Conservation (phyloP, 1,140 invertebrate species). For the Homarus americanus region DNA sequence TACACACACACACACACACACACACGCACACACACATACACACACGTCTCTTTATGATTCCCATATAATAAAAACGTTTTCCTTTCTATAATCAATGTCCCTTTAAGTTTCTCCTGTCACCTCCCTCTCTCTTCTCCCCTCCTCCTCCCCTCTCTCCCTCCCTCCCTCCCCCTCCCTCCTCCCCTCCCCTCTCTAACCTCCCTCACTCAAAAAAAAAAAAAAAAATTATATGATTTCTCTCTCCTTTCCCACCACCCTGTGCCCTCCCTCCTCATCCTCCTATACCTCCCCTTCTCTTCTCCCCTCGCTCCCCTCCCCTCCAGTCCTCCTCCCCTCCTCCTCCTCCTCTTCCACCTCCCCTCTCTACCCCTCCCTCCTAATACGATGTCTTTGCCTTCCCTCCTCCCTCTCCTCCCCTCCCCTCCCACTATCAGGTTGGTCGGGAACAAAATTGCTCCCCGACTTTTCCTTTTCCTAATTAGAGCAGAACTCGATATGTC, state of each 20-base stretch:
- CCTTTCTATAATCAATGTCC: not conserved
- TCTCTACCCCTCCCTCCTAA: not conserved
- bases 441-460: constrained; percentile 3
- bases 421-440: not conserved
- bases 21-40: no score
- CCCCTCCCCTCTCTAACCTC: no score
- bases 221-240: no score
- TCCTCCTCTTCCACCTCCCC: no score
- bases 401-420: not conserved
- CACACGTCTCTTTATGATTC: no score
- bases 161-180: not conserved
- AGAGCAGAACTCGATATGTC: constrained; percentile 68
- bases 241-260: no score
- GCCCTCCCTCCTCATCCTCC: not conserved
- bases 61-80: no score
- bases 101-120: not conserved
- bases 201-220: no score
- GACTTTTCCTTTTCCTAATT: constrained; percentile 57
- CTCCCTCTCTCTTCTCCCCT: not conserved
- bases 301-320: not conserved
- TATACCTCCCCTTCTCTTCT: not conserved
- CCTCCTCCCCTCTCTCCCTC: not conserved
- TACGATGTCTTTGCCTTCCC: not conserved
- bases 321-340: not conserved
- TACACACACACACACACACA: no score